phyloP scores from a whole-genome alignment of 2,888 invertebrate genomes.

The Scelioninae gen. 1 region DNA sequence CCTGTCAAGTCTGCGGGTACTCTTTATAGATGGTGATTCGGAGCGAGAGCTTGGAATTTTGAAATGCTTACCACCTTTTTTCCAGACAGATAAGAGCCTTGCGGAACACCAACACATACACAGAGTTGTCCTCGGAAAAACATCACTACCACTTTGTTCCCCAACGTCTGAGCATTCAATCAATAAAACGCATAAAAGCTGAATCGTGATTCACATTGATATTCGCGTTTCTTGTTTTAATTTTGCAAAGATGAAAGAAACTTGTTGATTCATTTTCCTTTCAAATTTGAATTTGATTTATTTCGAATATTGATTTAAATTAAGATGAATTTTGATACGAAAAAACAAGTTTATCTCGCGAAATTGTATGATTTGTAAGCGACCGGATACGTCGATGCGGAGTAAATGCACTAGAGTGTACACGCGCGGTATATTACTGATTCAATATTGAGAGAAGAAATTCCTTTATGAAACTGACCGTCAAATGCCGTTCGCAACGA shows the following conservation, averaged over 20 bases:
- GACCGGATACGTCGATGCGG: conserved; percentile 21
- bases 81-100: conserved; percentile 53
- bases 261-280: no score
- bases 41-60: conserved; percentile 80
- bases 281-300: no score
- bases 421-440: conserved; percentile 39
- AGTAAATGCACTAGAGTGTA: conserved; percentile 36
- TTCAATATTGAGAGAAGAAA: conserved; percentile 67
- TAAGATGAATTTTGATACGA: no score
- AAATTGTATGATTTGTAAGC: conserved; percentile 11
- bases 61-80: conserved; percentile 76
- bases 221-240: background rate
- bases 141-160: conserved; percentile 49
- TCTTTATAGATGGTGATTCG: conserved; percentile 80
- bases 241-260: no score
- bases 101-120: conserved; percentile 33
- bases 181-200: conserved; percentile 46
- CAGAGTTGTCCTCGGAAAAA: conserved; percentile 54
- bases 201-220: conserved; percentile 21
- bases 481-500: conserved; percentile 25
- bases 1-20: conserved; percentile 73
- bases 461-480: conserved; percentile 57
- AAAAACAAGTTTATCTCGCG: background rate
- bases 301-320: no score
- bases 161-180: conserved; percentile 52